A percentile compares a stretch with the other conserved stretches of the same genome.
Evolutionary conservation across 2,888 invertebrate genomes (phyloP).

Genomic region (Trichopria drosophilae): DNA sequence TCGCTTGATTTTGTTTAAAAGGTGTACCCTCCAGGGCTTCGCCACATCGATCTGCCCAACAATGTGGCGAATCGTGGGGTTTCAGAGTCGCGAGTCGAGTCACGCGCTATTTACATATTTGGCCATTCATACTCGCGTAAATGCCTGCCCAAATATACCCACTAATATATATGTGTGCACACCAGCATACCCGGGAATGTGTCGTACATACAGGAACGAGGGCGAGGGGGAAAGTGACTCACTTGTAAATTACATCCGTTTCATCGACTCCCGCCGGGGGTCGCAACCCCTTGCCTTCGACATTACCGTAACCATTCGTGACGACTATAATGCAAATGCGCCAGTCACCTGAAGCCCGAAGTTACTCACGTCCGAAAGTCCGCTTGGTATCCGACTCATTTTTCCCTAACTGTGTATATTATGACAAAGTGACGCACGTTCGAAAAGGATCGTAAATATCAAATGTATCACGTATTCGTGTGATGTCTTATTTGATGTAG

Average conservation of each 20-base stretch:
- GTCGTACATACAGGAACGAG: slow-evolving; percentile 6
- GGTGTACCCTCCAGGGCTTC: no score
- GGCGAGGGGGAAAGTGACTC: slow-evolving; percentile 40
- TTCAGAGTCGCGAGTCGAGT: no score
- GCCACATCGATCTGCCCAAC: no score
- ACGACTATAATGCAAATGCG: slow-evolving; percentile 27
- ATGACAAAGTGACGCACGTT: no score
- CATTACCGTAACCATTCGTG: slow-evolving; percentile 8
- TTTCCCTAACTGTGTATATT: no score
- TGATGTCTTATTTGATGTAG: no score
- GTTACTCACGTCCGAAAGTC: neutral
- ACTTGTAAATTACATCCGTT: slow-evolving; percentile 42
- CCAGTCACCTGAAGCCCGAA: slow-evolving; percentile 17
- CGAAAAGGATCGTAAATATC: no score
- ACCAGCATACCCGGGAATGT: no score
- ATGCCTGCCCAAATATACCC: neutral
- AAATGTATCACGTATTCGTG: no score
- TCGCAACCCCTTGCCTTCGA: slow-evolving; percentile 31
- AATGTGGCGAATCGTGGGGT: no score
- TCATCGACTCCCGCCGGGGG: slow-evolving; percentile 33
- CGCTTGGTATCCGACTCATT: no score
- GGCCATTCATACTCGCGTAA: slow-evolving; percentile 14
- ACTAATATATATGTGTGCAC: neutral
- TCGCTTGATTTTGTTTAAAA: no score
- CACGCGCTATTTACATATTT: slow-evolving; percentile 22